Base-by-base conservation (phyloP, 2,113 vertebrate genomes). In the Cryptotis parvus region DNA sequence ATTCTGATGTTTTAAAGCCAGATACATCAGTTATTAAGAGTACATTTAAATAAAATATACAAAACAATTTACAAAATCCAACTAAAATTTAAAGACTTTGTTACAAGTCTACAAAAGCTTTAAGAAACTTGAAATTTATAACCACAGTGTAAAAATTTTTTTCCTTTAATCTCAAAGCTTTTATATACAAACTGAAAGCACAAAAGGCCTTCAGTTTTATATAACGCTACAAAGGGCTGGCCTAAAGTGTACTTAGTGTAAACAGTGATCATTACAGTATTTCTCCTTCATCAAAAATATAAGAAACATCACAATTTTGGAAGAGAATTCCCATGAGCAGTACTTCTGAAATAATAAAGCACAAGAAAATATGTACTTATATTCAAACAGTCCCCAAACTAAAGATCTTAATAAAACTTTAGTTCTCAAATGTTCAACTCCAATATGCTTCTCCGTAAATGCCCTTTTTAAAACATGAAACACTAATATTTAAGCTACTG, bases 31-130 rank as follows among this genome's bases (percentile, higher is more conserved):
- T 95, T 97, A 91, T 96, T 95, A 96, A 97, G 94, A 98, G 95
- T 97, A 97, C 96, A 97, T 98, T 65, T 98, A 98, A 98, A 98
- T 98, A 98, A 98, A 98, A 98, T 98, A 98, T 98, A 98, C 96
- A 98, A 98, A 98, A 97, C 96, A 98, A 98, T 98, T 97, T 98
- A 97, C 97, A 98, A 98, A 97, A 97, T 89, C 96, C 97, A 98
- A 98, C 97, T 97, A 97, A 98, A 98, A 98, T 98, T 98, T 98
- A 98, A 98, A 98, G 97, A 98, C 97, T 98, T 88, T 97, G 96
- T 98, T 98, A 97, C 98, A 98, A 98, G 97, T 98, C 98, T 98
- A 98, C 96, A 98, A 98, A 98, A 98, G 97, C 97, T 98, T 98
- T 98, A 98, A 98, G 98, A 98, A 98, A 98, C 97, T 98, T 97